Conservation (phyloP, 2,113 vertebrate genomes). For the Dipodomys stephensi region DNA sequence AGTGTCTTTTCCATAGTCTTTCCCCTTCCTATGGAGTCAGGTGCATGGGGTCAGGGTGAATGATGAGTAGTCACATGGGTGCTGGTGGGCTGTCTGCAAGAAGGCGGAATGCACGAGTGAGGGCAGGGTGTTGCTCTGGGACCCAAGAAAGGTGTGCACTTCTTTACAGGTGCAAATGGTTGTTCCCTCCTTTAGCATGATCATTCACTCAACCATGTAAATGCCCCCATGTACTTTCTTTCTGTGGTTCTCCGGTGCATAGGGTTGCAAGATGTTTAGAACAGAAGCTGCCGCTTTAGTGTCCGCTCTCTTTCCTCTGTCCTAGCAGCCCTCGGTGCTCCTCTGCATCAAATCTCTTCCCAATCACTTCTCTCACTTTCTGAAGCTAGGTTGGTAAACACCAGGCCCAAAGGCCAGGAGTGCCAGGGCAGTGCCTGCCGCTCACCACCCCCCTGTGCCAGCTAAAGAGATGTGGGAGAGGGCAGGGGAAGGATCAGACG, state of each 20-base stretch:
- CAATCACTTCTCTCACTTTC: too few relatives aligned
- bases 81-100: not conserved
- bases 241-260: not conserved
- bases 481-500: too few relatives aligned
- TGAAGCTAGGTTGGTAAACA: too few relatives aligned
- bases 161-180: not conserved
- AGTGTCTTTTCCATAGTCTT: not conserved
- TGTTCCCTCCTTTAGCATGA: not conserved
- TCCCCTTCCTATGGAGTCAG: not conserved
- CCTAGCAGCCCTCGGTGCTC: not conserved
- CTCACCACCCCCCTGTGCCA: too few relatives aligned
- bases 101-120: accelerated
- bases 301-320: not conserved
- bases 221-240: accelerated
- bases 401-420: too few relatives aligned
- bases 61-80: accelerated
- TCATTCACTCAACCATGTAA: not conserved
- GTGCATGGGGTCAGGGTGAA: not conserved
- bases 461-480: too few relatives aligned
- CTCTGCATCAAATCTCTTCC: too few relatives aligned
- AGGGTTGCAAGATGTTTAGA: not conserved
- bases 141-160: not conserved
- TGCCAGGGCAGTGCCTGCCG: too few relatives aligned
- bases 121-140: not conserved
- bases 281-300: not conserved